These are phyloP conservation scores for Corydoras maculifer DNA, from an alignment of 2,113 vertebrate genomes.

Conservation along the genomic window DNA sequence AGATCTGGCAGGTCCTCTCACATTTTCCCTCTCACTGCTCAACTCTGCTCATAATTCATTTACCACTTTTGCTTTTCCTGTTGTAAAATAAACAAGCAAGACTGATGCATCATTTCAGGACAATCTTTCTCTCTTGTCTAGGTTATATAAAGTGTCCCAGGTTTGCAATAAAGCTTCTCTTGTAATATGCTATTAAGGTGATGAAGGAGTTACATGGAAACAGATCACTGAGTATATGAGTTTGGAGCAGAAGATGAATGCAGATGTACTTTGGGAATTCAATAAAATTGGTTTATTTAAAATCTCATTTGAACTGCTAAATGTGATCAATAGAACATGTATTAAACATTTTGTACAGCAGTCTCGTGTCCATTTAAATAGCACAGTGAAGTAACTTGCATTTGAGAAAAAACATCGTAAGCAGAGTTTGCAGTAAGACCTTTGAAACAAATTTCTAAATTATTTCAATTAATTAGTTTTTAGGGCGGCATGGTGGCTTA, in stretches of 20 bases:
- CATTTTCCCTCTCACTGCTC: constrained; percentile 23
- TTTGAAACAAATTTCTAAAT: no score
- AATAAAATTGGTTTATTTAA: constrained; percentile 12
- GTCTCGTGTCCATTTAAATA: no score
- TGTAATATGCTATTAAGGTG: constrained; percentile 15
- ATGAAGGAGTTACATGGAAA: constrained; percentile 1
- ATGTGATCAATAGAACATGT: background rate
- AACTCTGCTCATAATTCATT: constrained; percentile 35
- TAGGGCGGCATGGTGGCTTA: no score
- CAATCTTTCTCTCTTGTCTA: constrained; percentile 3
- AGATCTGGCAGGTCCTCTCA: constrained; percentile 28
- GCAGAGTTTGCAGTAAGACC: no score
- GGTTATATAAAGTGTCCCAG: constrained; percentile 20
- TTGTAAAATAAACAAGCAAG: constrained; percentile 30
- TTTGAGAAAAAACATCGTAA: no score
- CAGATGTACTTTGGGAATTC: constrained; percentile 1
- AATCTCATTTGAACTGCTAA: constrained; percentile 9
- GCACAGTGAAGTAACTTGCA: no score
- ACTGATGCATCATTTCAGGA: background rate
- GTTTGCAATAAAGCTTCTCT: constrained; percentile 21
- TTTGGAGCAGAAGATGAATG: constrained; percentile 4
- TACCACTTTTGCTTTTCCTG: constrained; percentile 30
- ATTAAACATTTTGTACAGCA: no score
- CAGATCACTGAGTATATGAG: background rate
- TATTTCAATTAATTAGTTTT: no score